Base-by-base conservation (phyloP, 2,888 invertebrate species). In the Pammene aurita region DNA sequence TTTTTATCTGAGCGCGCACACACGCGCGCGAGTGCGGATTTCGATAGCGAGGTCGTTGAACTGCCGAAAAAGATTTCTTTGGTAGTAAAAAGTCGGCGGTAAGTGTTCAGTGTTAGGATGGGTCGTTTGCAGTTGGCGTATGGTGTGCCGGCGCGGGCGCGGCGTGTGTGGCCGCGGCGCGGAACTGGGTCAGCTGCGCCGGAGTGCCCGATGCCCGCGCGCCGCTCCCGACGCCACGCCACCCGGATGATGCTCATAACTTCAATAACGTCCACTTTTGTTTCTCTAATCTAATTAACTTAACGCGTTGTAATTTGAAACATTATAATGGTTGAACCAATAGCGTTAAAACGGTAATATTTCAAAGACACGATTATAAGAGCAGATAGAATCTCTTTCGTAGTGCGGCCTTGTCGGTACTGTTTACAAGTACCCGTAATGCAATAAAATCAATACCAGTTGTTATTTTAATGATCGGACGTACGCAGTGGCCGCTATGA, bases 41-140 rank as follows among this genome's bases (percentile, higher is more conserved):
- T 92, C 92, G 91, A 92, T 92, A 92, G 89, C 86, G 80, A 86
- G 92, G 87, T 92, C 92, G 81, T 80, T 88, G 92, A 91, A 89
- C 92, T 79, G 81, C 80, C 86, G 82, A 87, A 91, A 91, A 88
- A 90, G 89, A 88, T 89, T 91, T 88, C 84, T 83, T 71, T 66
- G 56, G 66, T 60, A 60, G 85, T 88, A 77, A 84, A 81, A 85
- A 83, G 80, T 83, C 79, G 82, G 81, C 77, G 77, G 81, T 80
- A 80, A 83, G 82, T 84, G 84, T 89, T 88, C 84, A 87, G 86
- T 83, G 78, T 81, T 82, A 80, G 82, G 82, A 79, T 84, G 82
- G 80, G 83, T 80, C 79, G 80, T 79, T 76, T 81, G 79, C 77
- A 77, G 79, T 76, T 72, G 81, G 75, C 52, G 38, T 52, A 14